These are phyloP conservation scores for Nannospalax galili DNA, from an alignment of 2,113 vertebrate genomes.

Conservation along the genomic window DNA sequence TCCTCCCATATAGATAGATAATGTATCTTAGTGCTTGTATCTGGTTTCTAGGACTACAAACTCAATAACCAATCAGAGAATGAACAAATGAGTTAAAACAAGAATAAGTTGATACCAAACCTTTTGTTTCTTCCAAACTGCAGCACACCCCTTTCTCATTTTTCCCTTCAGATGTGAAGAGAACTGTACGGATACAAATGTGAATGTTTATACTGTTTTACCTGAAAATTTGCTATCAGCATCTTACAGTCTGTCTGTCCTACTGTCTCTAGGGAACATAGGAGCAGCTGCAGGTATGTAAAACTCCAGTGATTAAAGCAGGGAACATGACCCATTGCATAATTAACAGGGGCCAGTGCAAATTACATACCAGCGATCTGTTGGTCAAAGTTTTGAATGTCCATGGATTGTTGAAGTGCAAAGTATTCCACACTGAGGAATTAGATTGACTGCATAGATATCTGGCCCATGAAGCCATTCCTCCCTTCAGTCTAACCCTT, in stretches of 20 bases:
- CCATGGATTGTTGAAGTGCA: neutral
- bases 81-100: constrained; percentile 8
- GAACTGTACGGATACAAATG: neutral
- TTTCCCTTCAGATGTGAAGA: neutral
- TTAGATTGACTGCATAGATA: neutral
- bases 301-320: neutral
- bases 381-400: neutral
- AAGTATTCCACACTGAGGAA: neutral
- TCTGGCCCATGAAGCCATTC: neutral
- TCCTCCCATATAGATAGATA: neutral
- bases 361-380: neutral
- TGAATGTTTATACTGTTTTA: neutral
- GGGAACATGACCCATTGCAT: neutral
- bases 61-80: neutral
- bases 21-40: neutral
- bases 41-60: neutral
- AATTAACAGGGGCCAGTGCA: neutral
- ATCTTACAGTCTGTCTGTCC: neutral
- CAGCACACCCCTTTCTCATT: neutral
- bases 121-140: neutral
- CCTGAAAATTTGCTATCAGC: neutral
- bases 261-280: neutral
- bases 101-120: neutral
- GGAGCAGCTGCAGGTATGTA: neutral
- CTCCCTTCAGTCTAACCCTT: neutral